A percentile compares a stretch with the other conserved stretches of the same genome.
Conservation (phyloP, 2,113 vertebrate species). For the Theristicus caerulescens region DNA sequence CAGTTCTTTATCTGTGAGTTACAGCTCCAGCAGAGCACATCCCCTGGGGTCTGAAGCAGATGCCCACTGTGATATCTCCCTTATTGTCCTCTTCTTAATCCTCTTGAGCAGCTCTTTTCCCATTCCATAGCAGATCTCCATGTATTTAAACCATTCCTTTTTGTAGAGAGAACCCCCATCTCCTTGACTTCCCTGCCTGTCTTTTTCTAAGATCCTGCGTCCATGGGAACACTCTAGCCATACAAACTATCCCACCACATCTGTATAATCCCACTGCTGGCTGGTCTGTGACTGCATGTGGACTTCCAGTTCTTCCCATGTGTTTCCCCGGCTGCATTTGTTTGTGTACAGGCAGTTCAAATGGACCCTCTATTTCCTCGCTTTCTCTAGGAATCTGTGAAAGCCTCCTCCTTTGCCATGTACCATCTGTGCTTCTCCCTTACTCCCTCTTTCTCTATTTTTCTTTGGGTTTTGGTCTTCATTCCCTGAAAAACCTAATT, state of each 20-base stretch:
- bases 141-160: neutral
- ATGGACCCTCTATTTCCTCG: neutral
- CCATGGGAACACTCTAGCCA: neutral
- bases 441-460: neutral
- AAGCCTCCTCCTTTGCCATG: neutral
- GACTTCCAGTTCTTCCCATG: neutral
- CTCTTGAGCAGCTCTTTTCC: neutral
- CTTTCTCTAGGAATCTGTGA: neutral
- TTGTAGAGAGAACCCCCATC: neutral
- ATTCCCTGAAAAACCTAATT: neutral
- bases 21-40: neutral
- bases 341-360: neutral
- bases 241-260: neutral
- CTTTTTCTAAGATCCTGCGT: neutral
- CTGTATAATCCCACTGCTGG: neutral
- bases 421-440: neutral
- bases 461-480: neutral
- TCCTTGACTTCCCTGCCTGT: neutral
- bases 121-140: neutral
- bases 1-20: neutral
- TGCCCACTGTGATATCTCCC: neutral
- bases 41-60: neutral
- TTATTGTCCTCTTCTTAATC: neutral
- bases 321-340: neutral
- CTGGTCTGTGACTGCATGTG: neutral